phyloP scores from a whole-genome alignment of 2,797 vertebrate species.

The Pseudomugil gertrudae region DNA sequence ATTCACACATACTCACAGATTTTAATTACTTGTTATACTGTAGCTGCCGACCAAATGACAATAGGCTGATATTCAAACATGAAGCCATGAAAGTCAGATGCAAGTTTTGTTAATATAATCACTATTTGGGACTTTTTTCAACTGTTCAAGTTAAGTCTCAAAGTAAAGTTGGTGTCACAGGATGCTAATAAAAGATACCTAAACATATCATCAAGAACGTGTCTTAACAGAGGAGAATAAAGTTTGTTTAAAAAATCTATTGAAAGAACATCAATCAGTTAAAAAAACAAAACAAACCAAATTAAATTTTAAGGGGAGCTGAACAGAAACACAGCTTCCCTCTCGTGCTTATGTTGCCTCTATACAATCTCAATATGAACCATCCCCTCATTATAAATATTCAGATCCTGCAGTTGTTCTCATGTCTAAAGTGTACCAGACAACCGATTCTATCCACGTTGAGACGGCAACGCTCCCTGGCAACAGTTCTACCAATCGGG shows the following conservation, averaged over 20 bases:
- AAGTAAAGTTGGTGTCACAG: slow-evolving; percentile 28
- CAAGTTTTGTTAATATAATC: slow-evolving; percentile 17
- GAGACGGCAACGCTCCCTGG: slow-evolving; percentile 83
- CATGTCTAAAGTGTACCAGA: slow-evolving; percentile 83
- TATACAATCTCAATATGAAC: slow-evolving; percentile 80
- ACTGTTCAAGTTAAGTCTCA: slow-evolving; percentile 10
- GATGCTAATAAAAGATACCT: neutral
- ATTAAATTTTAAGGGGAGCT: slow-evolving; percentile 16
- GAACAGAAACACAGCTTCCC: slow-evolving; percentile 24
- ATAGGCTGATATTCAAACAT: slow-evolving; percentile 32
- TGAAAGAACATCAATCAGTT: slow-evolving; percentile 7
- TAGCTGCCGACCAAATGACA: slow-evolving; percentile 45
- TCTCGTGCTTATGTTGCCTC: slow-evolving; percentile 53
- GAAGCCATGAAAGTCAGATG: slow-evolving; percentile 37
- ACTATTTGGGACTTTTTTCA: slow-evolving; percentile 20
- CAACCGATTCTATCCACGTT: slow-evolving; percentile 84
- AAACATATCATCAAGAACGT: neutral
- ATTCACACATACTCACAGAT: slow-evolving; percentile 31
- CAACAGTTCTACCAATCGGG: slow-evolving; percentile 84
- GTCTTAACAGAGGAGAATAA: slow-evolving; percentile 1
- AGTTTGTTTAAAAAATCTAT: slow-evolving; percentile 5
- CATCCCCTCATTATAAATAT: slow-evolving; percentile 84
- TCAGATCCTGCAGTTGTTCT: slow-evolving; percentile 86
- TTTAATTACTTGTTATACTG: slow-evolving; percentile 59
- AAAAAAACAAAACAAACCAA: neutral